These are phyloP conservation scores for Trichonephila clavipes DNA, from an alignment of 1,140 invertebrate genomes.

Conservation along the genomic window DNA sequence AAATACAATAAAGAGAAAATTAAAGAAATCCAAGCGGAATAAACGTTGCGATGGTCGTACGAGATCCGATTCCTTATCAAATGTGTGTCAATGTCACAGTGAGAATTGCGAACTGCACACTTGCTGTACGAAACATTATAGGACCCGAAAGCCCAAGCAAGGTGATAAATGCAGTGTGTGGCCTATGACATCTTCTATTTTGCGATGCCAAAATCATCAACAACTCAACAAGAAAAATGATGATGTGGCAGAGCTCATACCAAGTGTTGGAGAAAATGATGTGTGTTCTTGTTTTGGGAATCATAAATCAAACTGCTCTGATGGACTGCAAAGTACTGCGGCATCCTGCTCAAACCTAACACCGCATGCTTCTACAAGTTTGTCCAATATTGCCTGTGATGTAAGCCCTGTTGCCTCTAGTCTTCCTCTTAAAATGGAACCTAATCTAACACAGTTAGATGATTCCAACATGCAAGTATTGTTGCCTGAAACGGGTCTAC, in stretches of 20 bases:
- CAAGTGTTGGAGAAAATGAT: constrained; percentile 21
- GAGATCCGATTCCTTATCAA: constrained; percentile 43
- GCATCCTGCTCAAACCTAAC: constrained; percentile 50
- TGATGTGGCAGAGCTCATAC: constrained; percentile 67
- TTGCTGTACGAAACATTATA: constrained; percentile 47
- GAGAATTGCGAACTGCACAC: constrained; percentile 62
- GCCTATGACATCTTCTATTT: constrained; percentile 51
- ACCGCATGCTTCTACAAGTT: constrained; percentile 41
- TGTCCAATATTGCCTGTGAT: constrained; percentile 62
- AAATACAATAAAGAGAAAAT: constrained; percentile 48
- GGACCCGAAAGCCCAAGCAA: constrained; percentile 35
- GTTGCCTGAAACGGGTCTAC: not conserved
- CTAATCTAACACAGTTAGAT: constrained; percentile 3
- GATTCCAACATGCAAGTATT: not conserved
- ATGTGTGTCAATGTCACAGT: constrained; percentile 63
- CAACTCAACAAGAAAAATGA: constrained; percentile 49
- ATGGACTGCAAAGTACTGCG: not conserved
- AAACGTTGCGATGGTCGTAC: constrained; percentile 53
- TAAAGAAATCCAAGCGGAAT: constrained; percentile 52
- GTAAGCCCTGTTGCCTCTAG: constrained; percentile 59
- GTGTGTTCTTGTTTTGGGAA: constrained; percentile 45
- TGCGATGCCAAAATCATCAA: constrained; percentile 69
- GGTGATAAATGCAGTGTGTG: constrained; percentile 57
- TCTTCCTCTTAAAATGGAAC: constrained; percentile 57
- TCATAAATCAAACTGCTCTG: not conserved